Evolutionary conservation across 2,888 invertebrate genomes (phyloP).

Genomic region (Theodoxus fluviatilis): DNA sequence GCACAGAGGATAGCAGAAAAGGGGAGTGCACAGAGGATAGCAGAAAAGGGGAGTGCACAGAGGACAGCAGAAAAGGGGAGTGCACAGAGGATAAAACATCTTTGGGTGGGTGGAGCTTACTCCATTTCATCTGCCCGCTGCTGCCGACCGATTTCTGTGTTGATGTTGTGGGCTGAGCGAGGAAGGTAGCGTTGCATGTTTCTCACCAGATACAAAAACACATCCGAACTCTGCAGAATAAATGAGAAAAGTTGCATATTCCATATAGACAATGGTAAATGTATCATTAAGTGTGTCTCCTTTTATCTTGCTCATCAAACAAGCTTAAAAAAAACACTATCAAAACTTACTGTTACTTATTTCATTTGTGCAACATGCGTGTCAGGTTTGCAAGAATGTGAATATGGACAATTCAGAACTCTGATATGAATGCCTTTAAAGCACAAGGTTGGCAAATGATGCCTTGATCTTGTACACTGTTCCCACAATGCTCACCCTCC

Average conservation of each 20-base stretch:
- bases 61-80: too few relatives aligned
- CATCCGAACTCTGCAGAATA: constrained; percentile 52
- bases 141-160: constrained; percentile 40
- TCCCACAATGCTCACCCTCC: constrained; percentile 50
- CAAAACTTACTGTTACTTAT: not conserved
- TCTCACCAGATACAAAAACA: constrained; percentile 54
- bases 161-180: constrained; percentile 40
- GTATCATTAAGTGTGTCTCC: too few relatives aligned
- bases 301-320: too few relatives aligned
- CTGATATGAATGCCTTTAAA: too few relatives aligned
- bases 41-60: too few relatives aligned
- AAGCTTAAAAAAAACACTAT: not conserved
- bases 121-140: constrained; percentile 58
- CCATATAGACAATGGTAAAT: not conserved
- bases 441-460: not conserved
- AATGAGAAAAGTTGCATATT: not conserved
- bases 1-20: too few relatives aligned
- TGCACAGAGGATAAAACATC: too few relatives aligned
- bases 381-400: too few relatives aligned
- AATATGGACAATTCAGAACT: too few relatives aligned
- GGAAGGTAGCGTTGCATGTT: constrained; percentile 57
- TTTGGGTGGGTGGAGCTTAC: too few relatives aligned
- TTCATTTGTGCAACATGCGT: not conserved
- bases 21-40: too few relatives aligned
- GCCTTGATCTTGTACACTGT: too few relatives aligned